Percentiles rank a stretch among this genome's conserved stretches.
Conservation (phyloP, 2,888 invertebrate species). For the Diaphora mendica region DNA sequence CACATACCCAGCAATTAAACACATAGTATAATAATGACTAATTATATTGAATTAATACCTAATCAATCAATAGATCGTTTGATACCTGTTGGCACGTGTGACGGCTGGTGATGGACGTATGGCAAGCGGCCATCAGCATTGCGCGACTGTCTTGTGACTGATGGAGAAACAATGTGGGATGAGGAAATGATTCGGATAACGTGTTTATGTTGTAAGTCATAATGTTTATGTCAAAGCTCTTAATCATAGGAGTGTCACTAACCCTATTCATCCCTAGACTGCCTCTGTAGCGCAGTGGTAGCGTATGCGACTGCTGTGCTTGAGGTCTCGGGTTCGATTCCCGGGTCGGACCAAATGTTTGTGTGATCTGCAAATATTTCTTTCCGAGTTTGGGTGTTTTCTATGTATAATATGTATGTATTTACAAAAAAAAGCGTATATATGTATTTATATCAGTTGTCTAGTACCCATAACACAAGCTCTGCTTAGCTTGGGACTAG, state of each 20-base stretch:
- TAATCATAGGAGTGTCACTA: neutral
- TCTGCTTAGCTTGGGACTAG: too few relatives aligned
- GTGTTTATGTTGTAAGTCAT: neutral
- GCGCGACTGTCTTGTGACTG: conserved; percentile 18
- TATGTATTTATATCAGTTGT: too few relatives aligned
- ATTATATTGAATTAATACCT: conserved; percentile 17
- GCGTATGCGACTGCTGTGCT: too few relatives aligned
- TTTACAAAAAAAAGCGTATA: too few relatives aligned
- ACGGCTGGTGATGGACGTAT: conserved; percentile 12
- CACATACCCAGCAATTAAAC: conserved; percentile 6
- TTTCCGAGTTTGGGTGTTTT: too few relatives aligned
- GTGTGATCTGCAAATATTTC: too few relatives aligned
- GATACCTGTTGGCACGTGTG: conserved; percentile 13
- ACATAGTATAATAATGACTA: conserved; percentile 19
- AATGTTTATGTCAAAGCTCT: neutral
- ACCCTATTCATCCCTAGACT: too few relatives aligned
- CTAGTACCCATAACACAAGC: too few relatives aligned
- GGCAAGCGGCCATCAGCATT: conserved; percentile 16
- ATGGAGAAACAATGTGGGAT: conserved; percentile 19
- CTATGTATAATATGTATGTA: too few relatives aligned
- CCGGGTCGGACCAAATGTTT: too few relatives aligned
- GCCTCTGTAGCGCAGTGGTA: too few relatives aligned
- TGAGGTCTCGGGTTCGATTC: too few relatives aligned
- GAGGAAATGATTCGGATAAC: conserved; percentile 20
- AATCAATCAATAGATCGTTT: conserved; percentile 18